phyloP scores from a whole-genome alignment of 1,140 invertebrate genomes.

The Zeugodacus cucurbitae region DNA sequence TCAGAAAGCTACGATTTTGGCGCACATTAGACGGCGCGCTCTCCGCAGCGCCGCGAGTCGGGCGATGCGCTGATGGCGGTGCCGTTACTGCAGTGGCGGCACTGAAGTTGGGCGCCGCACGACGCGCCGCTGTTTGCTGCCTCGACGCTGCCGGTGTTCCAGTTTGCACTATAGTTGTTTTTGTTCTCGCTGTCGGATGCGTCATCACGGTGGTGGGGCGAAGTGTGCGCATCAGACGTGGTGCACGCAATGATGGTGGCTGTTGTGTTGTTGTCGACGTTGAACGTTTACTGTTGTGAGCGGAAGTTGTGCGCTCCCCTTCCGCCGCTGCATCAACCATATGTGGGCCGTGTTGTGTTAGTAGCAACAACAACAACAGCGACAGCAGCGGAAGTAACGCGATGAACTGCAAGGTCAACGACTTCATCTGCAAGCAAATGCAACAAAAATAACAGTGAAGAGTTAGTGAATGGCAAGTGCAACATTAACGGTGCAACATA shows the following conservation, averaged over 20 bases:
- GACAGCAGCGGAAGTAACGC: slow-evolving; percentile 53
- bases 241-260: slow-evolving; percentile 41
- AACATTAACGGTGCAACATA: neutral
- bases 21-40: slow-evolving; percentile 1
- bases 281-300: neutral
- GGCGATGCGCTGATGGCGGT: neutral
- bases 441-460: neutral
- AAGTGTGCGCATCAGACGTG: slow-evolving; percentile 44
- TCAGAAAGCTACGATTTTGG: slow-evolving; percentile 45
- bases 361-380: neutral
- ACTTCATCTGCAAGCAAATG: slow-evolving; percentile 56
- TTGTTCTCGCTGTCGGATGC: slow-evolving; percentile 42
- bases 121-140: neutral
- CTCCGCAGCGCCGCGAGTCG: neutral
- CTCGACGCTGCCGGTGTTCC: neutral
- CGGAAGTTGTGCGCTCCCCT: slow-evolving; percentile 24
- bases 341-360: neutral
- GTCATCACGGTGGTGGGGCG: slow-evolving; percentile 43
- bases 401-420: slow-evolving; percentile 64
- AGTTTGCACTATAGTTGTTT: slow-evolving; percentile 8
- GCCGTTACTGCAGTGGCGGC: neutral
- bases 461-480: neutral
- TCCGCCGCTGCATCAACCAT: slow-evolving; percentile 39
- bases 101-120: neutral
- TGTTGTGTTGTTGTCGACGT: slow-evolving; percentile 48